These are phyloP conservation scores for Anticlea derivata DNA, from an alignment of 2,888 invertebrate genomes.

Conservation along the genomic window DNA sequence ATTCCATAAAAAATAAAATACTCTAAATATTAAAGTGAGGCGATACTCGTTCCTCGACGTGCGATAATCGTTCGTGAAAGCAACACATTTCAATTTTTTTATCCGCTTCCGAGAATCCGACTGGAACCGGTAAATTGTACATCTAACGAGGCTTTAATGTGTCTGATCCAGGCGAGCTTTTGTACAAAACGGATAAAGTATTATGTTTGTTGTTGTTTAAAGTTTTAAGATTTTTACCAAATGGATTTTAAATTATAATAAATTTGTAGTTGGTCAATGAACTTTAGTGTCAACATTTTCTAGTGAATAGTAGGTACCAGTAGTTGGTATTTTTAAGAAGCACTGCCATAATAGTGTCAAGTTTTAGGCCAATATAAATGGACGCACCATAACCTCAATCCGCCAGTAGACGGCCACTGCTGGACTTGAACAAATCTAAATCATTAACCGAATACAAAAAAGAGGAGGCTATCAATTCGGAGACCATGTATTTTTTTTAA, in stretches of 20 bases:
- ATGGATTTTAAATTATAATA: constrained; percentile 11
- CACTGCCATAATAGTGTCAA: constrained; percentile 6
- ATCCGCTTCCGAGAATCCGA: no score
- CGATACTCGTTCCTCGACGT: no score
- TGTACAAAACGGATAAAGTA: constrained; percentile 2
- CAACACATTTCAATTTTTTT: no score
- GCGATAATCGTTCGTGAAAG: no score
- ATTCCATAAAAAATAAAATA: no score
- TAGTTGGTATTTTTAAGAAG: neutral
- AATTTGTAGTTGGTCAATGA: neutral
- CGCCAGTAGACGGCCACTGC: no score
- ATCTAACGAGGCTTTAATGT: neutral
- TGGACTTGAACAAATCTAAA: no score
- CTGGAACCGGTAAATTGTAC: no score
- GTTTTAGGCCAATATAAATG: neutral
- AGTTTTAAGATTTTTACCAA: constrained; percentile 19
- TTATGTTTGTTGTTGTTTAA: constrained; percentile 12
- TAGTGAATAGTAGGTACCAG: neutral
- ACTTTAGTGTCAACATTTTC: neutral
- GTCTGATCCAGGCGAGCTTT: neutral
- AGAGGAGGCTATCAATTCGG: no score
- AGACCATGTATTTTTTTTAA: no score
- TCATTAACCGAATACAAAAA: no score
- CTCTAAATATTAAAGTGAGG: no score
- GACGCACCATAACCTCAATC: neutral